Evolutionary conservation across 2,888 invertebrate species (phyloP).

Genomic region (Cephus sareptanus): DNA sequence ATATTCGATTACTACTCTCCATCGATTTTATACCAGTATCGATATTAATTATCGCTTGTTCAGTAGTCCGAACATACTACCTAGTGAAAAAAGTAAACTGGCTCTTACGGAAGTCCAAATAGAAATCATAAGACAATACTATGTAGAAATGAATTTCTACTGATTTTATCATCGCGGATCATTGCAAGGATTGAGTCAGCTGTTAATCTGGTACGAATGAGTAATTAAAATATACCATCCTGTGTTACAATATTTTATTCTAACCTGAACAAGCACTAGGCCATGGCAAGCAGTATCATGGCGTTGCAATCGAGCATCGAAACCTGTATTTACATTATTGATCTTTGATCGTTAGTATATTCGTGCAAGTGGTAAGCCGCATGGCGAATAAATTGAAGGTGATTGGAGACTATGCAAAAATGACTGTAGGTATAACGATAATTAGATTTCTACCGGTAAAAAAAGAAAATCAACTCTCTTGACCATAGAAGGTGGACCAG

Average conservation of each 20-base stretch:
- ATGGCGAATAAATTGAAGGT: background rate
- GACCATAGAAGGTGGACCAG: background rate
- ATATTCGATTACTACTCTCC: background rate
- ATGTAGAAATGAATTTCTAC: too few species aligned
- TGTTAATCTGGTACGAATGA: background rate
- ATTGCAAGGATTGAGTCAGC: background rate
- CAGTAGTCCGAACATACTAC: background rate
- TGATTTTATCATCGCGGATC: too few species aligned
- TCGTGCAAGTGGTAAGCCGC: background rate
- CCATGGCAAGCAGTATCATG: background rate
- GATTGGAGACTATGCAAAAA: background rate
- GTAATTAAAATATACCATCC: background rate
- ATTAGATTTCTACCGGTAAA: background rate
- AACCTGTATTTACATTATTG: background rate
- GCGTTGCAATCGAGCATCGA: background rate
- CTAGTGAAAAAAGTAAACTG: background rate
- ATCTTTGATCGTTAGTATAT: background rate
- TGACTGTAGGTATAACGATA: background rate
- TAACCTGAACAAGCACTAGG: background rate
- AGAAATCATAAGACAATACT: too few species aligned
- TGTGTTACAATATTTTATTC: too few species aligned
- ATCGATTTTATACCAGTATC: background rate
- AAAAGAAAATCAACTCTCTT: background rate
- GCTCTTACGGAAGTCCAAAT: background rate
- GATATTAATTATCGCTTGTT: background rate